These are phyloP conservation scores for Elephantulus edwardii DNA, from an alignment of 2,113 vertebrate species.

Conservation along the genomic window DNA sequence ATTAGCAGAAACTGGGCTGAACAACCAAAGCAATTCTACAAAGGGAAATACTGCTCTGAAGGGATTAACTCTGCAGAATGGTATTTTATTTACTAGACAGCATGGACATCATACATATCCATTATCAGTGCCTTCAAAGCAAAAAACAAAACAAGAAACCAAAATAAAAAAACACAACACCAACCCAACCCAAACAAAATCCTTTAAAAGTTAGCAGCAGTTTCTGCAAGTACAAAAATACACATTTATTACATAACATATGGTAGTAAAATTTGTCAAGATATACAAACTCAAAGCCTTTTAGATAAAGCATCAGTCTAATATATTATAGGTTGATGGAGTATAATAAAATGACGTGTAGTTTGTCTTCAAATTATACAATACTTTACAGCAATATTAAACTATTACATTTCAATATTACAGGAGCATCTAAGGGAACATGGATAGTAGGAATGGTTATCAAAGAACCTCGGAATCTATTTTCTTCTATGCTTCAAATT, in stretches of 20 bases:
- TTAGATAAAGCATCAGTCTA: constrained; percentile 87
- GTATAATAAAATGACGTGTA: constrained; percentile 82
- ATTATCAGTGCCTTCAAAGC: constrained; percentile 84
- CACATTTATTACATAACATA: constrained; percentile 91
- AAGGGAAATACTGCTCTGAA: constrained; percentile 6
- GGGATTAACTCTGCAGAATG: constrained; percentile 76
- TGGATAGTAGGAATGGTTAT: constrained; percentile 67
- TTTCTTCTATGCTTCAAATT: constrained; percentile 62
- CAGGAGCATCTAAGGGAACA: constrained; percentile 77
- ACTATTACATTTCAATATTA: constrained; percentile 84
- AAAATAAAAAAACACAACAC: too few species aligned
- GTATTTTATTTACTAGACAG: constrained; percentile 84
- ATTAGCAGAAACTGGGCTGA: constrained; percentile 8
- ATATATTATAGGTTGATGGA: constrained; percentile 86
- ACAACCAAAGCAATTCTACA: not conserved
- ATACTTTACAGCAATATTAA: constrained; percentile 83
- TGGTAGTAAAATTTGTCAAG: constrained; percentile 88
- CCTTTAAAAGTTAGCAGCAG: constrained; percentile 91
- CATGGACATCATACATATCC: constrained; percentile 83
- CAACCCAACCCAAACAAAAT: constrained; percentile 42
- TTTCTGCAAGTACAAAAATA: constrained; percentile 97
- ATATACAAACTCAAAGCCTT: constrained; percentile 92
- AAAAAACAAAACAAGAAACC: constrained; percentile 67
- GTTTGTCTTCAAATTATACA: constrained; percentile 82
- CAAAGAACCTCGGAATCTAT: constrained; percentile 69